Evolutionary conservation across 2,797 vertebrate species (phyloP), one percentile per base, ranked within the genome.

Genomic region (Micrastur ruficollis): DNA sequence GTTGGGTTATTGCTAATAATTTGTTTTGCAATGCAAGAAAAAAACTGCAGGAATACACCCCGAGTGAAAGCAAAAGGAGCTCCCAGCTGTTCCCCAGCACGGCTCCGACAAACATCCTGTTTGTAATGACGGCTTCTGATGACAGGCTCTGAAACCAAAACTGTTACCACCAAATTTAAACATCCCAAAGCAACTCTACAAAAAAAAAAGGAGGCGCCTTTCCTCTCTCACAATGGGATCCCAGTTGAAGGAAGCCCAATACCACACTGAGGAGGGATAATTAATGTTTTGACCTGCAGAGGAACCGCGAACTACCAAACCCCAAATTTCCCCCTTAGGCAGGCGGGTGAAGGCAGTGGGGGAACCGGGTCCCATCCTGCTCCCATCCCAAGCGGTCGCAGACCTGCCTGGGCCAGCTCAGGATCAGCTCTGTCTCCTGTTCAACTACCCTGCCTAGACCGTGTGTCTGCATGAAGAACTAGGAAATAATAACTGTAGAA

Each of bases 111-210:
- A 96, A 96, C 93, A 96, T 96, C 95, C 95, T 96, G 96, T 94
- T 96, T 96, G 95, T 76, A 89, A 92, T 52, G 86, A 92, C 0
- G 1, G 72, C 11, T 34, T 40, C 89, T 95, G 95, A 93, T 81
- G 86, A 97, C 93, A 95, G 78, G 46, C 86, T 89, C 84, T 11
- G 62, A 93, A 96, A 95, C 86, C 90, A 91, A 93, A 96, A 92
- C 96, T 97, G 92, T 92, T 93, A 75, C 90, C 90, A 97, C 90
- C 81, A 91, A 94, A 93, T 95, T 97, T 93, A 94, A 95, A 97
- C 94, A 96, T 95, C 89, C 76, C 89, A 55, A 91, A 93, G 67
- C 0, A 0, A 81, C 38, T 68, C 26, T 14, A 59, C 23, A 62
- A 22, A 27, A 55, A 47, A 27, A 62, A 59, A 58, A 65, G 8